Percentiles rank a stretch among this genome's conserved stretches.
These are phyloP conservation scores for Diachrysia chrysitis DNA, from an alignment of 2,888 invertebrate genomes.

Conservation along the genomic window DNA sequence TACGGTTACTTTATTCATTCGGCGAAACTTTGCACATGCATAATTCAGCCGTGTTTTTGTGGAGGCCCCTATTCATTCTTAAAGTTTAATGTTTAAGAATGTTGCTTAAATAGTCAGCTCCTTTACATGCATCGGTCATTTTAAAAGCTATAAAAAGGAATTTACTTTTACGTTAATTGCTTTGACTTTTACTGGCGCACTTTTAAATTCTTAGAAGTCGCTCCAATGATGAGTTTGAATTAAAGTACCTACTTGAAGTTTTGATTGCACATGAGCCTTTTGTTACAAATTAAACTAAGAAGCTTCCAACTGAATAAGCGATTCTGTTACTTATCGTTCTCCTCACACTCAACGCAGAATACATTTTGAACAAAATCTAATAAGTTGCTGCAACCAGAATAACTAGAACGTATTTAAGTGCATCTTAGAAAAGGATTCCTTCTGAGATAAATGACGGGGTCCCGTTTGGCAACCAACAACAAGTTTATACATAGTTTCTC, in stretches of 20 bases:
- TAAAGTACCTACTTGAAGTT: conserved; percentile 15
- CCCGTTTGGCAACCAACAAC: conserved; percentile 37
- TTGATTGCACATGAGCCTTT: conserved; percentile 28
- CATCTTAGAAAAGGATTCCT: conserved; percentile 46
- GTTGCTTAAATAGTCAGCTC: conserved; percentile 30
- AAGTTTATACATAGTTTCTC: conserved; percentile 21
- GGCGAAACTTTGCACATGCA: conserved; percentile 73
- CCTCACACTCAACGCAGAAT: not conserved
- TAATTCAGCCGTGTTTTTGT: conserved; percentile 67
- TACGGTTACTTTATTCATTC: conserved; percentile 73
- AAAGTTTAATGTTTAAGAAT: conserved; percentile 33
- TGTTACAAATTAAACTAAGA: conserved; percentile 23
- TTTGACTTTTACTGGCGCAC: conserved; percentile 22
- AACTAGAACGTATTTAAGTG: conserved; percentile 25
- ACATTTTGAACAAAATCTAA: conserved; percentile 12
- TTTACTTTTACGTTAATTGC: conserved; percentile 28
- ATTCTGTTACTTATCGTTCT: conserved; percentile 23
- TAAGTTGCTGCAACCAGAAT: conserved; percentile 34
- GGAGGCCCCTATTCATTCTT: conserved; percentile 39
- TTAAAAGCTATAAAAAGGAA: conserved; percentile 29
- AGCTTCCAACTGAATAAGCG: no score
- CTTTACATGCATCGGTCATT: conserved; percentile 31
- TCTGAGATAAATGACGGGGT: conserved; percentile 35
- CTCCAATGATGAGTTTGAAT: conserved; percentile 16
- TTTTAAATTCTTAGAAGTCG: conserved; percentile 27